Conservation (phyloP, 1,140 invertebrate genomes). For the Schlechtendalia chinensis region DNA sequence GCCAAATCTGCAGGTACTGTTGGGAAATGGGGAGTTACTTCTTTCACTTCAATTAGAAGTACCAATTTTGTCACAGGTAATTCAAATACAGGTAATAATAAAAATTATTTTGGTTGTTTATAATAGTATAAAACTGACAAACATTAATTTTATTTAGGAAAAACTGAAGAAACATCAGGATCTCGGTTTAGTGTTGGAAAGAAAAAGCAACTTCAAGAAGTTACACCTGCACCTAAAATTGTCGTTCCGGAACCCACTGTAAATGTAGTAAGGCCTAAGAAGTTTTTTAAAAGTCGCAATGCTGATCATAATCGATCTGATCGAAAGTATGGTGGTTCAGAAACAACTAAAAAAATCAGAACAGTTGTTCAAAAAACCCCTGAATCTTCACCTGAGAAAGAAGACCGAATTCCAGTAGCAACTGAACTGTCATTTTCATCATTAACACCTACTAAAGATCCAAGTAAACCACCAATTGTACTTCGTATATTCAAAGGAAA, state of each 20-base stretch:
- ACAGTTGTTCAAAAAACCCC: constrained; percentile 47
- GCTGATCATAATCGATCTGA: constrained; percentile 56
- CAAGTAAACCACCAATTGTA: constrained; percentile 66
- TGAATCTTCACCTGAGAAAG: constrained; percentile 51
- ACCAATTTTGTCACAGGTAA: constrained; percentile 58
- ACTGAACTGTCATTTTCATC: constrained; percentile 39
- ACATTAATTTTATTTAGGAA: constrained; percentile 18
- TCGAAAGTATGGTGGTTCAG: constrained; percentile 23
- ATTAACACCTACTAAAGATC: constrained; percentile 55
- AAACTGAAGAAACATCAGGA: constrained; percentile 41
- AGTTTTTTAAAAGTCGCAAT: constrained; percentile 87
- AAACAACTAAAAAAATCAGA: constrained; percentile 27
- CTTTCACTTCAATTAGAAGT: constrained; percentile 84
- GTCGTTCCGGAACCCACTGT: constrained; percentile 35
- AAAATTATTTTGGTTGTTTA: background rate
- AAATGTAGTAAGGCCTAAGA: constrained; percentile 68
- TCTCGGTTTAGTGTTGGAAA: constrained; percentile 51
- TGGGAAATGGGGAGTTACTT: constrained; percentile 90
- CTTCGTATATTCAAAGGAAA: constrained; percentile 68
- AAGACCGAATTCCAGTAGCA: constrained; percentile 27
- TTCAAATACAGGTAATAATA: constrained; percentile 32
- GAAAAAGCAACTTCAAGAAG: constrained; percentile 42
- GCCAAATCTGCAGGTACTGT: constrained; percentile 84
- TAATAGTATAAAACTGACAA: background rate
- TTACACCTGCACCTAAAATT: constrained; percentile 42